Percentiles rank a stretch among this genome's conserved stretches.
Conservation (phyloP, 2,113 vertebrate genomes). For the Trogon surrucura region DNA sequence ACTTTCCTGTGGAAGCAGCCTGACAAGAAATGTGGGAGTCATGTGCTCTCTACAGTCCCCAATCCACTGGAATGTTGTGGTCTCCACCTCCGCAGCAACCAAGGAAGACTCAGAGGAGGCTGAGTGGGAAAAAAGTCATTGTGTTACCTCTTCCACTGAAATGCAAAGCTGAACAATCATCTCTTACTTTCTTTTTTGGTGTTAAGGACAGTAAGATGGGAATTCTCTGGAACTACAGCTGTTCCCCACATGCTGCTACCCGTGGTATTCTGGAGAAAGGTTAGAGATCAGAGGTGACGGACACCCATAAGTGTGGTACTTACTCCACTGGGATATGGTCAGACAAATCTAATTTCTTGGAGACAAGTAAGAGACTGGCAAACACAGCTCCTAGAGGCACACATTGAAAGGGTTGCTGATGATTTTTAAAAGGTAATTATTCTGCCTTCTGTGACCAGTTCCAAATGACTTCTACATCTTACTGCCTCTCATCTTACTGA, state of each 20-base stretch:
- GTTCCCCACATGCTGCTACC: neutral
- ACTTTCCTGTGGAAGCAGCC: neutral
- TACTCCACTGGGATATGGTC: neutral
- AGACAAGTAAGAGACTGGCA: neutral
- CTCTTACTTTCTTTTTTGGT: neutral
- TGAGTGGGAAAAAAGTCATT: neutral
- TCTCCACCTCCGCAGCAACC: neutral
- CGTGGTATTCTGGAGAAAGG: neutral
- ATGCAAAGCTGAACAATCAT: neutral
- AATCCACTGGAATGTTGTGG: accelerated
- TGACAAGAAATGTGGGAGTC: neutral
- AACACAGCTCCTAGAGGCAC: neutral
- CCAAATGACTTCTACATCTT: neutral
- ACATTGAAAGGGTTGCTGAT: neutral
- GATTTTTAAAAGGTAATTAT: neutral
- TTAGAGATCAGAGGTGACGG: neutral
- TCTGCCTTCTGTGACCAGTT: neutral
- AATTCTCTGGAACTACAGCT: neutral
- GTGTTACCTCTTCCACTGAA: neutral
- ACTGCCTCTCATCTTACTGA: neutral
- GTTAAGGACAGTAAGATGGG: neutral
- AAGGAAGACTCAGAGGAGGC: neutral
- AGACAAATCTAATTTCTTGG: neutral
- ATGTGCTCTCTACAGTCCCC: neutral
- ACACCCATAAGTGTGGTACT: accelerated